Evolutionary conservation across 2,113 vertebrate species (phyloP).

Genomic region (Burhinus oedicnemus): DNA sequence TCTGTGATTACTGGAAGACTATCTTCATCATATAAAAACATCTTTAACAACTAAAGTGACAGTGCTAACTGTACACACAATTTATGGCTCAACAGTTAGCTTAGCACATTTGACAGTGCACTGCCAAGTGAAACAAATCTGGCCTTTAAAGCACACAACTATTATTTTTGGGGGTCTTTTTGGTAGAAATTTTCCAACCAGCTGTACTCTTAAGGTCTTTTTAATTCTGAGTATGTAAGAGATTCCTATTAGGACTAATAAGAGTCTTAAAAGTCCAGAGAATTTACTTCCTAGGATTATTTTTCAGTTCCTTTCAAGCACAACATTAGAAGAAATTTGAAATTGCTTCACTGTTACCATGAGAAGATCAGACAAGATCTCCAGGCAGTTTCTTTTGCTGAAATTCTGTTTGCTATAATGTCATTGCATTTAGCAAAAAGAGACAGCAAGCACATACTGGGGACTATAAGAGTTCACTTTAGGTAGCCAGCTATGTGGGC

Average conservation of each 20-base stretch:
- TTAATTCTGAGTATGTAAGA: neutral
- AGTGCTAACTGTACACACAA: neutral
- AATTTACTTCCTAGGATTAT: neutral
- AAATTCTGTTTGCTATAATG: neutral
- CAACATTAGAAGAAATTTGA: neutral
- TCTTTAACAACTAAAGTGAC: neutral
- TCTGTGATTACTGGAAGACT: neutral
- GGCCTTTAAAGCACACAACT: neutral
- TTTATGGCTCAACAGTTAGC: neutral
- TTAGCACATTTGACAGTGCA: neutral
- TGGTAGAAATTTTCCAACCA: neutral
- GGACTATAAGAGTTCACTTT: neutral
- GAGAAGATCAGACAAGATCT: neutral
- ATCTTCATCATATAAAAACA: neutral
- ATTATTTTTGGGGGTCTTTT: neutral
- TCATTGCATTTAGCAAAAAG: neutral
- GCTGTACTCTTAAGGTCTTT: neutral
- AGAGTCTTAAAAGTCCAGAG: neutral
- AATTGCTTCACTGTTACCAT: neutral
- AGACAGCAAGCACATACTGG: neutral
- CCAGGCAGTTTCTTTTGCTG: neutral
- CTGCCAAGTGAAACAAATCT: neutral
- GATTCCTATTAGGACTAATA: neutral
- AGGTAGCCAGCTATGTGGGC: neutral
- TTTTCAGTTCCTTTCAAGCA: neutral